Conservation (phyloP, 2,797 vertebrate species). For the Tympanoctomys barrerae region DNA sequence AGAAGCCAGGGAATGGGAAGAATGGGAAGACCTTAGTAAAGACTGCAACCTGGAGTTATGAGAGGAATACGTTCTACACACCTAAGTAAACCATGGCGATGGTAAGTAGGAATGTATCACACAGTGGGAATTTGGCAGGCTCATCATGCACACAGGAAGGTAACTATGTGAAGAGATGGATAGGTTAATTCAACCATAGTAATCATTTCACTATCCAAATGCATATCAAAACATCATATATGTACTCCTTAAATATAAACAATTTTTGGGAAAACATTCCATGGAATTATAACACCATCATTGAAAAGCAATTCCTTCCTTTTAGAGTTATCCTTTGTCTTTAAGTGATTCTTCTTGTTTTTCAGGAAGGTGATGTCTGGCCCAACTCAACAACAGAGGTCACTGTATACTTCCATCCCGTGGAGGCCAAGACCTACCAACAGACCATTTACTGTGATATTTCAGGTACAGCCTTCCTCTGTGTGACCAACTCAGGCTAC, state of each 20-base stretch:
- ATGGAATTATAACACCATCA: not conserved
- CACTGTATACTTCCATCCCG: slow-evolving; percentile 91
- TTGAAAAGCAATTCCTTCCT: slow-evolving; percentile 29
- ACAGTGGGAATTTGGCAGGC: not conserved
- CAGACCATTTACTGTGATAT: slow-evolving; percentile 92
- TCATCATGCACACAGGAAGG: not conserved
- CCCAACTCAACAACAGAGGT: slow-evolving; percentile 90
- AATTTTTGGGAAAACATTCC: not conserved
- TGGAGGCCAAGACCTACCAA: slow-evolving; percentile 90
- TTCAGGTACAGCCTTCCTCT: slow-evolving; percentile 88
- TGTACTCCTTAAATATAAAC: not conserved
- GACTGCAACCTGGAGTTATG: not conserved
- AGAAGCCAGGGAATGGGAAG: not conserved
- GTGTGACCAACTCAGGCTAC: not conserved
- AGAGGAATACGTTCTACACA: not conserved
- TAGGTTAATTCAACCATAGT: not conserved
- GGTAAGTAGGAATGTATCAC: not conserved
- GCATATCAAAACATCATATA: not conserved
- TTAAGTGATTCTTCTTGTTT: slow-evolving; percentile 71
- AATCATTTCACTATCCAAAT: not conserved
- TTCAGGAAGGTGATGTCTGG: slow-evolving; percentile 93
- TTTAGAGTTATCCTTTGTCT: not conserved
- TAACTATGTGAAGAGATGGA: not conserved
- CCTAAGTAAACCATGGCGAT: too few species aligned
- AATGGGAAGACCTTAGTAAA: not conserved